These are phyloP conservation scores for Danionella dracula DNA, from an alignment of 2,797 vertebrate genomes.

Conservation along the genomic window DNA sequence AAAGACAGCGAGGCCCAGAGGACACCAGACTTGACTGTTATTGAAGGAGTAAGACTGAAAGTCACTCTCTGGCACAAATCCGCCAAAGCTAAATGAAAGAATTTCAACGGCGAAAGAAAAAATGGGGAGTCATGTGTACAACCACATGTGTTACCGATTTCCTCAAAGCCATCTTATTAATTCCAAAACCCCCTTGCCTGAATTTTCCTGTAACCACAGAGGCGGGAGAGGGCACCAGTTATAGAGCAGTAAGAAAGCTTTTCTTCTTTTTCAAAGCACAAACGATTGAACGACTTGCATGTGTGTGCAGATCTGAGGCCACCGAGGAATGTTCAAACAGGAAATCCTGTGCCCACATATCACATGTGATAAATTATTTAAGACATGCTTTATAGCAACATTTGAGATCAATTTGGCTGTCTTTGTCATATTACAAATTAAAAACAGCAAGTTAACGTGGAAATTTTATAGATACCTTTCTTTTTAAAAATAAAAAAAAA, in stretches of 20 bases:
- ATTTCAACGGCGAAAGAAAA: conserved; percentile 51
- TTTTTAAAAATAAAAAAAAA: too few species aligned
- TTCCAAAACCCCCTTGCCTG: conserved; percentile 10
- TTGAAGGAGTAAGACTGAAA: not conserved
- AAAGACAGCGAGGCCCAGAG: not conserved
- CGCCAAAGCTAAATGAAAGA: conserved; percentile 46
- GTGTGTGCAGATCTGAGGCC: not conserved
- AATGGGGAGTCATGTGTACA: conserved; percentile 54
- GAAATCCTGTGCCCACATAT: not conserved
- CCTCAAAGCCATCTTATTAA: conserved; percentile 47
- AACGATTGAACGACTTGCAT: not conserved
- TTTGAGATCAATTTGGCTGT: not conserved
- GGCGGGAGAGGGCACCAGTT: conserved; percentile 3
- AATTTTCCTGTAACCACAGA: conserved; percentile 35
- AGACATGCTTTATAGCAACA: not conserved
- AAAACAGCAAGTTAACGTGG: not conserved
- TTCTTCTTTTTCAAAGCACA: not conserved
- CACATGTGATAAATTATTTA: not conserved
- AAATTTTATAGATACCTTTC: too few species aligned
- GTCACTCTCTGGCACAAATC: conserved; percentile 43
- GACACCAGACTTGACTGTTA: not conserved
- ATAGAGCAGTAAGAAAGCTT: conserved; percentile 14
- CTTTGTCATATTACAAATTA: not conserved
- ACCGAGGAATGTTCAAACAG: not conserved
- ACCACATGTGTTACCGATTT: conserved; percentile 69